Conservation (phyloP, 2,113 vertebrate genomes). For the Pavo muticus region DNA sequence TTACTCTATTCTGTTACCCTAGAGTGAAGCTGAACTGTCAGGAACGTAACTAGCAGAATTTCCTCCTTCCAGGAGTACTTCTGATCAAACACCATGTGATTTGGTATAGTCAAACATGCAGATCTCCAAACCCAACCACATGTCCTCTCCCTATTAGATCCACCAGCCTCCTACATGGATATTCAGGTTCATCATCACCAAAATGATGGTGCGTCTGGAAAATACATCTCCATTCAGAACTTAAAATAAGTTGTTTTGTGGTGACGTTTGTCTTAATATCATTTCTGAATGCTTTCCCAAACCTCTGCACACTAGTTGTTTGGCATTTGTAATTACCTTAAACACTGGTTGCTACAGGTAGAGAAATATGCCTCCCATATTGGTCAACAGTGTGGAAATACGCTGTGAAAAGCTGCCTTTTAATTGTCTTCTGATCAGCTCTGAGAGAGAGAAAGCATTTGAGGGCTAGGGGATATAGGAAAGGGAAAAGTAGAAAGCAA, state of each 20-base stretch:
- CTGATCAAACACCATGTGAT: background rate
- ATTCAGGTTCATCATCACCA: background rate
- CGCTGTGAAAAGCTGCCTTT: background rate
- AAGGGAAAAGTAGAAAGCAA: background rate
- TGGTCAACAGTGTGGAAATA: background rate
- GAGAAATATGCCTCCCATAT: background rate
- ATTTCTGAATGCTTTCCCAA: background rate
- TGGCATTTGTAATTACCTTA: background rate
- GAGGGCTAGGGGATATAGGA: background rate
- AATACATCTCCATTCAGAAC: background rate
- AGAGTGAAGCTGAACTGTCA: background rate
- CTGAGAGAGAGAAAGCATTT: background rate
- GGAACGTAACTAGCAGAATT: rapidly evolving
- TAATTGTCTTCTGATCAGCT: background rate
- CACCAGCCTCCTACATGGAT: background rate
- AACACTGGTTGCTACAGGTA: background rate
- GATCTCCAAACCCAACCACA: background rate
- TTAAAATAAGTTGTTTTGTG: background rate
- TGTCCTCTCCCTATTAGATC: background rate
- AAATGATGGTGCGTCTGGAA: background rate
- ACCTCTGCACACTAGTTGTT: background rate
- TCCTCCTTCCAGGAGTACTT: rapidly evolving
- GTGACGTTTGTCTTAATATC: background rate
- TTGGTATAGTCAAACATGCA: rapidly evolving
- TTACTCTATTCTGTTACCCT: background rate